A percentile compares a stretch with the other conserved stretches of the same genome.
Conservation (phyloP, 2,888 invertebrate species). For the Aphodius sticticus region DNA sequence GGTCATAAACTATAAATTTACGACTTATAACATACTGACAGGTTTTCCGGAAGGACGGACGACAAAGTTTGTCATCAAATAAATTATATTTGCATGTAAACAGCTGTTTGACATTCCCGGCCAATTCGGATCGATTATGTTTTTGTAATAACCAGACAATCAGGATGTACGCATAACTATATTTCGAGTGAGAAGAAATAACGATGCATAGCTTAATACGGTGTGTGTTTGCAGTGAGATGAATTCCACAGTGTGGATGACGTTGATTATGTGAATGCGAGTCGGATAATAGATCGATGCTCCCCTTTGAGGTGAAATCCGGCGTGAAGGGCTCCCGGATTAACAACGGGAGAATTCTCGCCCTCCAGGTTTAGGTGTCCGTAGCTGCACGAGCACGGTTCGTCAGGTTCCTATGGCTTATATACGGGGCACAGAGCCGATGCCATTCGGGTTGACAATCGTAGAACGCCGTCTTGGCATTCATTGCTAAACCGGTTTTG, state of each 20-base stretch:
- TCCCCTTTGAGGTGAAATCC: not conserved
- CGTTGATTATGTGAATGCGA: not conserved
- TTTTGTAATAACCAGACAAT: too few species aligned
- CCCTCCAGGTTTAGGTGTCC: slow-evolving; percentile 4
- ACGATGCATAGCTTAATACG: not conserved
- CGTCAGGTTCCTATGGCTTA: not conserved
- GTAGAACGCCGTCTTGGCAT: not conserved
- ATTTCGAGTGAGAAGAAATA: too few species aligned
- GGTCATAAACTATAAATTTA: too few species aligned
- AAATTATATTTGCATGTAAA: too few species aligned
- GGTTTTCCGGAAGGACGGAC: too few species aligned
- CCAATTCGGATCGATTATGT: too few species aligned
- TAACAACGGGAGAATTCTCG: not conserved
- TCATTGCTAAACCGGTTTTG: not conserved
- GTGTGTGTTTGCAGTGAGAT: not conserved
- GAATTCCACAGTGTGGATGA: not conserved
- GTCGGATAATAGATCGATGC: not conserved
- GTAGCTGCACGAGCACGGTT: not conserved
- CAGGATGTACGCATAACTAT: too few species aligned
- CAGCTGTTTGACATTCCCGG: too few species aligned
- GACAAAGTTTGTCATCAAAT: too few species aligned
- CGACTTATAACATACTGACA: too few species aligned
- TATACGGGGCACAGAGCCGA: not conserved
- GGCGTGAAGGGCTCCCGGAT: not conserved
- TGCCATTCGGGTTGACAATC: not conserved